A percentile compares a stretch with the other conserved stretches of the same genome.
Evolutionary conservation across 2,113 vertebrate species (phyloP).

Genomic region (Platichthys stellatus): DNA sequence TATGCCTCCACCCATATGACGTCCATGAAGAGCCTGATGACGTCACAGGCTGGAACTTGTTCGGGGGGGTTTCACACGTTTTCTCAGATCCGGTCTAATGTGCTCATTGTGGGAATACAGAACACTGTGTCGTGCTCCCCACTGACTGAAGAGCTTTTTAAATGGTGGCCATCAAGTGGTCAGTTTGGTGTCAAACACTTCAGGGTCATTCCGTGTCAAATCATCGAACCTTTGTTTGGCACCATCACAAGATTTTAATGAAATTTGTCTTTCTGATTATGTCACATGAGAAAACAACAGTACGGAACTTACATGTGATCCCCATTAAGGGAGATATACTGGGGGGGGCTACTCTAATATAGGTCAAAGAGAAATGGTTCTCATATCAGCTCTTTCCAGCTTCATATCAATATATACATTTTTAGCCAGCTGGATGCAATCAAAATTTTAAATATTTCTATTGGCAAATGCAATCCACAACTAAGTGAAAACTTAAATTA

Average conservation of each 20-base stretch:
- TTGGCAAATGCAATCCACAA: too few species aligned
- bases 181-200: neutral
- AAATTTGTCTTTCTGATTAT: too few species aligned
- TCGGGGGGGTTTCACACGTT: neutral
- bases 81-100: neutral
- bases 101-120: neutral
- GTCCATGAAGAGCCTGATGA: constrained; percentile 4
- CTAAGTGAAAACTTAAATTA: too few species aligned
- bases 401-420: too few species aligned
- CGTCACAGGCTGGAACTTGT: constrained; percentile 2
- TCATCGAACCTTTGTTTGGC: neutral
- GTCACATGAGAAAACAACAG: neutral
- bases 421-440: too few species aligned
- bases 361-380: too few species aligned
- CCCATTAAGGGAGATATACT: too few species aligned
- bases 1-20: constrained; percentile 23
- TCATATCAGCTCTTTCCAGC: too few species aligned
- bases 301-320: neutral
- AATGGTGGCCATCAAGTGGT: neutral
- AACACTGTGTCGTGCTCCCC: neutral
- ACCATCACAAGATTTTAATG: too few species aligned
- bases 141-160: neutral
- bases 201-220: neutral
- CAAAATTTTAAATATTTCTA: too few species aligned
- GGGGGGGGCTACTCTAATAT: too few species aligned